Base-by-base conservation (phyloP, 2,888 invertebrate species). In the Stenodema calcarata region DNA sequence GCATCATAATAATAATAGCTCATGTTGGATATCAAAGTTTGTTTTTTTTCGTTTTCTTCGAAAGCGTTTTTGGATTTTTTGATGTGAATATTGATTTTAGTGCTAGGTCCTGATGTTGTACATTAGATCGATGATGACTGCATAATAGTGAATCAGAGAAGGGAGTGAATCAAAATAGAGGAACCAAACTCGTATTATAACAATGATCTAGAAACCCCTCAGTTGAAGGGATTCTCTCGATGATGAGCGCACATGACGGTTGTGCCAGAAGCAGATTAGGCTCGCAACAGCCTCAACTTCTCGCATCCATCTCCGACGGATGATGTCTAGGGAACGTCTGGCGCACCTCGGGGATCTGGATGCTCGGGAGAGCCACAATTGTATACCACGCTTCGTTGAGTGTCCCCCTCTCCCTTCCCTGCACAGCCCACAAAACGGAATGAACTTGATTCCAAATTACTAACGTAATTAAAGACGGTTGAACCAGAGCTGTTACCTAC, bases 381-480 rank as follows among this genome's bases (percentile, higher is more conserved):
- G 78, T 78, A 23, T 50, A 54, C 16, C 30, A 35, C 80, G 80
- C 54, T 80, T 28, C 54, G 80, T 28, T 54, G 80, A 80, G 35
- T 78, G 30, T 28, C 28, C 12, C 35, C 28, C n/a, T 23, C 35
- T 6, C 16, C 50, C 14, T 3, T 30, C 73, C 16, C 9, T 27
- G 3, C 69, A 18, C 70, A 12, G 30, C 16, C 70, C 75, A 14
- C 41, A 16, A 28, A 27, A 44, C 50, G 27, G 73, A 84, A 73
- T 75, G 84, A 84, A 84, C 84, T 84, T 75, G 84, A 84, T 84
- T 84, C 84, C 84, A 84, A 84, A 73, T 84, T 84, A 84, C 84
- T 75, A 73, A 84, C 84, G 84, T 84, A 84, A 84, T 84, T 84
- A 84, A 84, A 84, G 73, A 42, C 73, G 44, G 70, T 84, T 84